These are phyloP conservation scores for Bembecia ichneumoniformis DNA, from an alignment of 2,888 invertebrate species.

Conservation along the genomic window DNA sequence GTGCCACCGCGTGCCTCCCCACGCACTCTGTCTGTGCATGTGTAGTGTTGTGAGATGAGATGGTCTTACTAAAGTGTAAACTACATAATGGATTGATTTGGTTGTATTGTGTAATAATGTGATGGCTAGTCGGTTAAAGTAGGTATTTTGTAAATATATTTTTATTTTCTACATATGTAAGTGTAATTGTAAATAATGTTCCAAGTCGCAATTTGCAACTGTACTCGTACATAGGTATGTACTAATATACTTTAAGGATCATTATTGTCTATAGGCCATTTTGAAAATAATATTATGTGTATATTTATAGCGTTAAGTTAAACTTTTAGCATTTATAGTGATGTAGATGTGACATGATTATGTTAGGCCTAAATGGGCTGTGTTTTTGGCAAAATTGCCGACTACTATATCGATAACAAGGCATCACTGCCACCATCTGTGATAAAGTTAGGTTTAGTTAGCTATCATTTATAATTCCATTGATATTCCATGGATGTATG, in stretches of 20 bases:
- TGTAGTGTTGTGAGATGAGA: slow-evolving; percentile 53
- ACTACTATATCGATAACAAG: slow-evolving; percentile 49
- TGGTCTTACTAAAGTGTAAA: slow-evolving; percentile 19
- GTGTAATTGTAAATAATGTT: neutral
- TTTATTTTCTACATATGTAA: neutral
- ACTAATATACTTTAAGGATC: too few species aligned
- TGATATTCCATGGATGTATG: slow-evolving; percentile 30
- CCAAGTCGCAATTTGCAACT: too few species aligned
- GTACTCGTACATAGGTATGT: slow-evolving; percentile 6
- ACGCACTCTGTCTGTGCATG: slow-evolving; percentile 84
- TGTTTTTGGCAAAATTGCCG: slow-evolving; percentile 55
- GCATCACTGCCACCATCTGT: slow-evolving; percentile 63
- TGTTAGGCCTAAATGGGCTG: slow-evolving; percentile 51
- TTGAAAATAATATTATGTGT: neutral
- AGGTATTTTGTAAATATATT: slow-evolving; percentile 37
- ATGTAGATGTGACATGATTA: slow-evolving; percentile 15
- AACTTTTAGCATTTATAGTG: neutral
- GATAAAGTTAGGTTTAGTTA: slow-evolving; percentile 60
- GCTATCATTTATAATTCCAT: slow-evolving; percentile 39
- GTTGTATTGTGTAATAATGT: slow-evolving; percentile 39
- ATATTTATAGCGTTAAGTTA: neutral
- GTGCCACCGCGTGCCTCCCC: slow-evolving; percentile 72
- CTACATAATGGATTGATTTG: neutral
- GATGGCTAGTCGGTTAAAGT: slow-evolving; percentile 62
- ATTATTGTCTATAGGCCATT: too few species aligned